Evolutionary conservation across 2,888 invertebrate genomes (phyloP).

Genomic region (Phaedon cochleariae): DNA sequence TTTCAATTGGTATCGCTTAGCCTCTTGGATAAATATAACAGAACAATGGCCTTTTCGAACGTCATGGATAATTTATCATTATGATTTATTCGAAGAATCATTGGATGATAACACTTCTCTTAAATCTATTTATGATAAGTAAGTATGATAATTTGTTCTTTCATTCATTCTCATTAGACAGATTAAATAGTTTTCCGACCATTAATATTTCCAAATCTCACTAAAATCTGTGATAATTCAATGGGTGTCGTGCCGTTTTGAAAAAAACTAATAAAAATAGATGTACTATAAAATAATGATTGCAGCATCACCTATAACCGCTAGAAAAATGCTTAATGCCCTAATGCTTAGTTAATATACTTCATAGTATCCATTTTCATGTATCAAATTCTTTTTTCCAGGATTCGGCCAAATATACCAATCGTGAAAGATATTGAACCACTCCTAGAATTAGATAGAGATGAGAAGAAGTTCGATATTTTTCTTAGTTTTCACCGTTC

Average conservation of each 20-base stretch:
- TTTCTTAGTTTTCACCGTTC: slow-evolving; percentile 89
- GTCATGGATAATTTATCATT: slow-evolving; percentile 96
- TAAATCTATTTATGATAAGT: slow-evolving; percentile 94
- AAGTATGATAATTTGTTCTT: slow-evolving; percentile 56
- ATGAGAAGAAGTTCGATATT: slow-evolving; percentile 93
- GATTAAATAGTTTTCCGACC: too few species aligned
- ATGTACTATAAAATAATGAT: too few species aligned
- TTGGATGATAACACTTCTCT: slow-evolving; percentile 87
- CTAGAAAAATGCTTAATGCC: too few species aligned
- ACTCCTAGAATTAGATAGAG: slow-evolving; percentile 89
- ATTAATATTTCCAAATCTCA: too few species aligned
- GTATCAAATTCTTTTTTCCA: slow-evolving; percentile 56
- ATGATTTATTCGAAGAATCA: slow-evolving; percentile 87
- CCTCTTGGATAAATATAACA: slow-evolving; percentile 97
- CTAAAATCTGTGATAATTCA: too few species aligned
- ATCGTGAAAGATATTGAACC: slow-evolving; percentile 88
- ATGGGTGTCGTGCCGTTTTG: too few species aligned
- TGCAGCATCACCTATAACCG: too few species aligned
- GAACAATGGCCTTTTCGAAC: slow-evolving; percentile 99
- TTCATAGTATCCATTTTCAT: too few species aligned
- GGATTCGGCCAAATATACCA: slow-evolving; percentile 83
- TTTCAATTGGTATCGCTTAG: slow-evolving; percentile 95
- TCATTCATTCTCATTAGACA: too few species aligned
- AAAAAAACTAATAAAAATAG: too few species aligned
- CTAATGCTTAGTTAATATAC: too few species aligned